These are phyloP conservation scores for Brachirus orientalis DNA, from an alignment of 2,113 vertebrate species.

Conservation along the genomic window DNA sequence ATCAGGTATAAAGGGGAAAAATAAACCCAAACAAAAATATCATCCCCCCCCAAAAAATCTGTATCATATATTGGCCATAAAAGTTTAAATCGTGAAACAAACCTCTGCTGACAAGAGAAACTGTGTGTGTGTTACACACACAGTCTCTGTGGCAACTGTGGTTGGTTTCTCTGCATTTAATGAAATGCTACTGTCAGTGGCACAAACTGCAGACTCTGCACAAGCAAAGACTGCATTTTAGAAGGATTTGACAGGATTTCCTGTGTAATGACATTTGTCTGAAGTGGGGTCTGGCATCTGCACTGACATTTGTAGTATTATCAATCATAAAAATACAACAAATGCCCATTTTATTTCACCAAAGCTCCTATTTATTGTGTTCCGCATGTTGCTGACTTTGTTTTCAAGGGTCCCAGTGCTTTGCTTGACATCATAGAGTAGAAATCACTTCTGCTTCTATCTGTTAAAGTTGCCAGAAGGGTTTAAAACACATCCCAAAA, in stretches of 20 bases:
- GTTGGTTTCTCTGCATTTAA: neutral
- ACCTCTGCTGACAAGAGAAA: conserved; percentile 1
- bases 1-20: no score
- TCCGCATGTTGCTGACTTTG: neutral
- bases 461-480: conserved; percentile 18
- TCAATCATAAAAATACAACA: conserved; percentile 11
- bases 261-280: neutral
- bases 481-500: conserved; percentile 17
- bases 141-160: neutral
- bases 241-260: conserved; percentile 5
- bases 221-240: neutral
- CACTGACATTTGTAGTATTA: conserved; percentile 28
- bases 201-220: conserved; percentile 7
- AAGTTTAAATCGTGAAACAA: conserved; percentile 3
- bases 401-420: neutral
- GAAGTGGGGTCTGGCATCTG: neutral
- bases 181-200: neutral
- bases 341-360: conserved; percentile 10
- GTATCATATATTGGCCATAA: no score
- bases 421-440: conserved; percentile 23
- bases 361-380: conserved; percentile 12
- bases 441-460: conserved; percentile 11
- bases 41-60: neutral
- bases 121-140: no score
- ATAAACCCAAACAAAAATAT: no score